Evolutionary conservation across 2,888 invertebrate species (phyloP), one percentile per base, ranked within the genome.

Genomic region (Epicampocera succincta): DNA sequence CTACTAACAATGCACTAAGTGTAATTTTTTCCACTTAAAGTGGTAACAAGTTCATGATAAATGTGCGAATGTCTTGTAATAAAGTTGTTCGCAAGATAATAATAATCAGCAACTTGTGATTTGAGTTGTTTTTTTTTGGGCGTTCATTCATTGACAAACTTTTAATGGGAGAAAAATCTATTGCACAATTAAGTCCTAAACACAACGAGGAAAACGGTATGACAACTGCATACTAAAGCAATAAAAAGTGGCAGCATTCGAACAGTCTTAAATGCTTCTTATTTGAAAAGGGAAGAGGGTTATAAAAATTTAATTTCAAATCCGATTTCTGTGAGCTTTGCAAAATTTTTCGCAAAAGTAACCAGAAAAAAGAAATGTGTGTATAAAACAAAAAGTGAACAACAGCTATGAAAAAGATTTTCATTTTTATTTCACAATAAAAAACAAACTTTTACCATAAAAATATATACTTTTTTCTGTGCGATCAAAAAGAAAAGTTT

Each of bases 261-360:
- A 52, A 29, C 15, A 68, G 25, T 42, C 25, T 25, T 42, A 21
- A 50, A 54, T 46, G 25, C n/a, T 73, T 66, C 50, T 38, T 48
- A 29, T 25, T 73, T 66, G 9, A n/a, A 50, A 33, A 40, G 15
- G 29, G 29, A 54, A 33, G 46, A 50, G 61, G 60, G 29, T 56
- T 65, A 21, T 72, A 61, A 66, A 78, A 66, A 58, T 73, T 78
- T 72, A 52, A 79, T 79, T 66, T 61, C 12, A 73, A 79, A 66
- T 66, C 13, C 3, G 66, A 52, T 72, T 72, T 72, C 11, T 42
- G n/a, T 40, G 15, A 48, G 38, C 56, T 52, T 76, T 63, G 61
- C 61, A 50, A 48, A 58, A 48, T 66, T 75, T 33, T 33, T 33
- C 3, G 33, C 3, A 33, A 33, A 9, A 50, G n/a, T 13, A 38